Evolutionary conservation across 2,113 vertebrate genomes (phyloP).

Genomic region (Marcusenius ussheri): DNA sequence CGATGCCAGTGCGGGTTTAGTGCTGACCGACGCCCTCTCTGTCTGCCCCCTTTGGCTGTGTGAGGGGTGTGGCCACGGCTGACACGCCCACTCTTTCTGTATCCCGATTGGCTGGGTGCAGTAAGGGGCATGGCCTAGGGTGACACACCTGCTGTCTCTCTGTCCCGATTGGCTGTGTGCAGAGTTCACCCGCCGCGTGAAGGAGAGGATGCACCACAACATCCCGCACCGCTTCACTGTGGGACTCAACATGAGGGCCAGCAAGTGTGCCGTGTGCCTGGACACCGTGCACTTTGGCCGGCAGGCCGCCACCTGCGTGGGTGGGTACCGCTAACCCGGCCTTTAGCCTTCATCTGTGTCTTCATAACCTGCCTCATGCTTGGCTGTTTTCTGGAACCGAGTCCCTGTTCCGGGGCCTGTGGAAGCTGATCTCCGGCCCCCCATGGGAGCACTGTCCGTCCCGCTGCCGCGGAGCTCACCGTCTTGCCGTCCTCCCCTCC

Average conservation of each 20-base stretch:
- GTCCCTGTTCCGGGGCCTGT: neutral
- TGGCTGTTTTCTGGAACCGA: neutral
- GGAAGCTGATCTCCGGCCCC: neutral
- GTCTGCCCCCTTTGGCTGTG: neutral
- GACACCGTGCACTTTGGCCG: slow-evolving; percentile 97
- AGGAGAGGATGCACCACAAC: slow-evolving; percentile 97
- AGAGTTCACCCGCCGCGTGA: slow-evolving; percentile 92
- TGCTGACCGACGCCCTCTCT: slow-evolving; percentile 4
- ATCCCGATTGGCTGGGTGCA: neutral
- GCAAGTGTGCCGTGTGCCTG: slow-evolving; percentile 92
- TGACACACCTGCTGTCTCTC: neutral
- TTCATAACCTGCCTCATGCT: neutral
- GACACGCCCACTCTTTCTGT: neutral
- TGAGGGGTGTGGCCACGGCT: neutral
- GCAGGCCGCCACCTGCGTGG: slow-evolving; percentile 93
- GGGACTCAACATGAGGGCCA: slow-evolving; percentile 94
- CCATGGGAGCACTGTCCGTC: neutral
- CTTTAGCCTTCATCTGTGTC: neutral
- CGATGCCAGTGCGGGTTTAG: neutral
- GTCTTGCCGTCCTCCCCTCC: neutral
- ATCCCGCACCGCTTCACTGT: slow-evolving; percentile 96
- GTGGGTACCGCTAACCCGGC: slow-evolving; percentile 47
- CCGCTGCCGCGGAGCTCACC: neutral
- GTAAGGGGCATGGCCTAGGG: neutral
- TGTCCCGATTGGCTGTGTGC: slow-evolving; percentile 22